Evolutionary conservation across 2,797 vertebrate genomes (phyloP).

Genomic region (Trematomus bernacchii): DNA sequence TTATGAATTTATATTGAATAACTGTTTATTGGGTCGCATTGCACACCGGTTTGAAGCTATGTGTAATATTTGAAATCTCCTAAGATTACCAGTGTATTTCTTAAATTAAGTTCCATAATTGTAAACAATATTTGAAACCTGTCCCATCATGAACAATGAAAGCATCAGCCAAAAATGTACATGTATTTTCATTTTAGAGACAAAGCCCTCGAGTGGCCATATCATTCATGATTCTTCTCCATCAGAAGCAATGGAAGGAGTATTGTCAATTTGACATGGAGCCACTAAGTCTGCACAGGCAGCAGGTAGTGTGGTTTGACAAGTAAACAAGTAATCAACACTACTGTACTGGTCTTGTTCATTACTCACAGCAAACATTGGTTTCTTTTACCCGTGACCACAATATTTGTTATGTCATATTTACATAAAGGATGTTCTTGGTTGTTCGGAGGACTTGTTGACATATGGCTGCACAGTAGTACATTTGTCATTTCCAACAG

Average conservation of each 20-base stretch:
- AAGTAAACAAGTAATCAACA: conserved; percentile 6
- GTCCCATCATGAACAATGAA: neutral
- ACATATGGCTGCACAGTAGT: neutral
- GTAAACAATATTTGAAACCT: neutral
- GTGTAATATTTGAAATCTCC: neutral
- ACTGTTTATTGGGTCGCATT: neutral
- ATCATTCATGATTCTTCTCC: neutral
- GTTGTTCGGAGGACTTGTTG: neutral
- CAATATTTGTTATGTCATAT: neutral
- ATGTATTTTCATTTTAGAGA: neutral
- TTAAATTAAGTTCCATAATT: neutral
- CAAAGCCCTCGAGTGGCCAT: conserved; percentile 7
- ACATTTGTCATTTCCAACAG: neutral
- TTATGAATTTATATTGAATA: neutral
- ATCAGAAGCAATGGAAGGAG: neutral
- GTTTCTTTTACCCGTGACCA: neutral
- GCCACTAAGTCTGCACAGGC: conserved; percentile 7
- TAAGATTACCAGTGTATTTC: neutral
- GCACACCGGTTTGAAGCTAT: neutral
- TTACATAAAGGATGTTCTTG: neutral
- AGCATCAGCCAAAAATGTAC: neutral
- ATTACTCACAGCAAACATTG: neutral
- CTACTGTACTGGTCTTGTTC: neutral
- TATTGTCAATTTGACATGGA: conserved; percentile 2
- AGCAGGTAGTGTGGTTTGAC: neutral